Evolutionary conservation across 2,888 invertebrate species (phyloP), one percentile per base, ranked within the genome.

Genomic region (Steromphala cineraria): DNA sequence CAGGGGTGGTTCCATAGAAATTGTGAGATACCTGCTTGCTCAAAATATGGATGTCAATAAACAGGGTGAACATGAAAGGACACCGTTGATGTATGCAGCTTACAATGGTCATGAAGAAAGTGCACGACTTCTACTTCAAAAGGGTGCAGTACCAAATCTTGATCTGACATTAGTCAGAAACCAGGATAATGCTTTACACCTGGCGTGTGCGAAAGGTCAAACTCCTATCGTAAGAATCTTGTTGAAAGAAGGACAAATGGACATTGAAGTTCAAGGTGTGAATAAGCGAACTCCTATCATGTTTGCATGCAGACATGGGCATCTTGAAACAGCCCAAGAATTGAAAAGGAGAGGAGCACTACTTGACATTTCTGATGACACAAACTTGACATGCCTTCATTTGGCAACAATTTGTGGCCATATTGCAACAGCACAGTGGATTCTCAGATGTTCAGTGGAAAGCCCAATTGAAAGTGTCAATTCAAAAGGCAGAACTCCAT

Each of bases 81-180:
- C 76, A 8, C 76, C 76, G 2, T 28, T 76, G 53, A 53, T 76
- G 31, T 76, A 55, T 76, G 76, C 76, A 8, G 15, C 53, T 24
- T 53, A 55, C 13, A 53, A 76, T 55, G 76, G 76, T n/a, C 53
- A 76, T 55, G 53, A 53, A n/a, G 55, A 76, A 10, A 31, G 31
- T 76, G 55, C 13, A 46, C 5, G 46, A 46, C 13, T 76, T 40
- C 36, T 53, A n/a, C 40, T 76, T n/a, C 46, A 55, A 17, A 76
- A 55, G 15, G 55, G 55, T 7, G 76, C 53, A 40, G 10, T n/a
- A 8, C 36, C 15, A 71, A 36, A n/a, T 4, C 71, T 1, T 31
- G 76, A 76, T 55, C n/a, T 76, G 19, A 36, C 31, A 19, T 55
- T 31, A 2, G 31, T 53, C 4, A n/a, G 24, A 28, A 7, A 76